Evolutionary conservation across 2,797 vertebrate genomes (phyloP).

Genomic region (Cyclura pinguis): DNA sequence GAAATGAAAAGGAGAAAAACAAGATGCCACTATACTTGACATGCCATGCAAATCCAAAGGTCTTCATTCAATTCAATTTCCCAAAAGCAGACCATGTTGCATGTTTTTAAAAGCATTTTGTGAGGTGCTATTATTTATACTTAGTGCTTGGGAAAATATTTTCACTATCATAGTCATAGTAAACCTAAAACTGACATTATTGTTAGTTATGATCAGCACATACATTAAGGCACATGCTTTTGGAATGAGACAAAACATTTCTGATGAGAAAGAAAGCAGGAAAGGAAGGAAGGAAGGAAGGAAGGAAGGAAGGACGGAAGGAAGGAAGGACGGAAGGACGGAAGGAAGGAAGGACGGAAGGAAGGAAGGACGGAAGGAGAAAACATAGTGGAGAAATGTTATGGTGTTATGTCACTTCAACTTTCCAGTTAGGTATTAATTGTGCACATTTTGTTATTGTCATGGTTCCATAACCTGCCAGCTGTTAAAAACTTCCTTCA

Average conservation of each 20-base stretch:
- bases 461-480: constrained; percentile 3
- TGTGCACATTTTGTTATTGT: constrained; percentile 2
- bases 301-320: background rate
- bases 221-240: constrained; percentile 47
- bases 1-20: background rate
- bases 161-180: constrained; percentile 23
- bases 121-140: constrained; percentile 28
- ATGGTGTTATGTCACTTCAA: constrained; percentile 56
- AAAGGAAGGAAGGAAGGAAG: background rate
- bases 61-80: constrained; percentile 29
- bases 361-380: background rate
- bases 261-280: constrained; percentile 24
- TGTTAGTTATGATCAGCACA: constrained; percentile 51
- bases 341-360: background rate
- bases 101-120: constrained; percentile 36
- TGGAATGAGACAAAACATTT: constrained; percentile 31
- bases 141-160: background rate
- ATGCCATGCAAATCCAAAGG: constrained; percentile 20
- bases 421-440: constrained; percentile 35
- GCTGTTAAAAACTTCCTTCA: constrained; percentile 72
- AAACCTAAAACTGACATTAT: constrained; percentile 35
- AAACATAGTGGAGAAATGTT: constrained; percentile 52
- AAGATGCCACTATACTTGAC: constrained; percentile 1
- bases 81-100: constrained; percentile 42
- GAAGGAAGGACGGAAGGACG: background rate